Evolutionary conservation across 1,140 invertebrate genomes (phyloP), one percentile per base, ranked within the genome.

Genomic region (Mactra quadrangularis): DNA sequence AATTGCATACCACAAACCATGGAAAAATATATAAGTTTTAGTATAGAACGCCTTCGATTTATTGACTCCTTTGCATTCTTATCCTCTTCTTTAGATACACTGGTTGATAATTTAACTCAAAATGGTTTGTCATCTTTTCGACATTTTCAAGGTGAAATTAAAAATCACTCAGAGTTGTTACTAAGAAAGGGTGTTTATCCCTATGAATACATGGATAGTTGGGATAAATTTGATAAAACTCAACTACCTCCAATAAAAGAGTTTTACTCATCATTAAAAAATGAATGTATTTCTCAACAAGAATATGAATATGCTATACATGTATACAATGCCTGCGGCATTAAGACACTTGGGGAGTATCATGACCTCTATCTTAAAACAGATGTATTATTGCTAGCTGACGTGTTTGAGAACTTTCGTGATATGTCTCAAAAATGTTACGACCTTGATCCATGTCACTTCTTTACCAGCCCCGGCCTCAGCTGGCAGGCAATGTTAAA

Each of bases 1-100:
- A 84, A 89, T 55, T 82, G 91, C 38, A 91, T 93, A 45, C 88
- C 91, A 1, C 87, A 92, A 52, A 92, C 88, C 47, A 91, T 93
- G 87, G 93, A 94, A 74, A 88, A 81, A 62, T 83, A 83, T 59
- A 84, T 86, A 3, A 81, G 74, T 45, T 84, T 85, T 68, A 62
- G 33, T 52, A 33, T 77, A 38, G 66, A 47, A 66, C 60, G 55
- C 17, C 50, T 79, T 7, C 47, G 75, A 53, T 81, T 81, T 71
- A 68, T 85, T 55, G 83, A 85, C 53, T 75, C 62, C 6, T 85
- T 75, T 70, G 66, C 70, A n/a, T 85, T 85, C 33, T 50, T 82
- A 62, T 52, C 62, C 0, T 53, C 41, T 22, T 66, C 55, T 29
- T 81, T 85, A 62, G 77, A 85, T 50, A 53, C 70, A 13, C 57